Evolutionary conservation across 2,888 invertebrate genomes (phyloP).

Genomic region (Machimus atricapillus): DNA sequence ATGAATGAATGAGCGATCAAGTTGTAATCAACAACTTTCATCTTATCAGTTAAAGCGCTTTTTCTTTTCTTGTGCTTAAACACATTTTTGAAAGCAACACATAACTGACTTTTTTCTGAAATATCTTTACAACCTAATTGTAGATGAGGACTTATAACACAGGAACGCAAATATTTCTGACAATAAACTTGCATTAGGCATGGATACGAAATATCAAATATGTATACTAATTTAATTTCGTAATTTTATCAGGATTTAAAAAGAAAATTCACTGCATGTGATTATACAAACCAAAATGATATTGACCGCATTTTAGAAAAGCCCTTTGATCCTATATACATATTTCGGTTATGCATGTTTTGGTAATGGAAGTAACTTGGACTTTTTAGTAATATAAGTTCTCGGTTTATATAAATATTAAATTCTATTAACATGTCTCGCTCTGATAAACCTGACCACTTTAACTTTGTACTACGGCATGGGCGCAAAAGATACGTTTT

Average conservation of each 20-base stretch:
- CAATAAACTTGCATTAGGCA: neutral
- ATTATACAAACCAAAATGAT: neutral
- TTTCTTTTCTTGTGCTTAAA: neutral
- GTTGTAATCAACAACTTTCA: neutral
- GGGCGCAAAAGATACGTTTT: too few species aligned
- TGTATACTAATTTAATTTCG: neutral
- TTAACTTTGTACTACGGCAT: too few species aligned
- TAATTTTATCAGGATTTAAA: neutral
- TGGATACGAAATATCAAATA: neutral
- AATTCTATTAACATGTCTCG: too few species aligned
- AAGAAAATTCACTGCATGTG: neutral
- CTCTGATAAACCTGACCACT: too few species aligned
- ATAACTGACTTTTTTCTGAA: neutral
- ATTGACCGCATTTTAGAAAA: neutral
- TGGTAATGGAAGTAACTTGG: too few species aligned
- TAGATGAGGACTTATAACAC: neutral
- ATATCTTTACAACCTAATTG: neutral
- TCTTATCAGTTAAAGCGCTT: neutral
- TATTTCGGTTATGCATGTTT: too few species aligned
- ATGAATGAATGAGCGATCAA: neutral
- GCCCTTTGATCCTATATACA: too few species aligned
- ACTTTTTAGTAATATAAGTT: too few species aligned
- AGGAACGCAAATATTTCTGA: neutral
- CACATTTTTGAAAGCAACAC: too few species aligned
- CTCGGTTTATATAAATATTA: too few species aligned